phyloP scores from a whole-genome alignment of 2,113 vertebrate genomes.

The Bos javanicus region DNA sequence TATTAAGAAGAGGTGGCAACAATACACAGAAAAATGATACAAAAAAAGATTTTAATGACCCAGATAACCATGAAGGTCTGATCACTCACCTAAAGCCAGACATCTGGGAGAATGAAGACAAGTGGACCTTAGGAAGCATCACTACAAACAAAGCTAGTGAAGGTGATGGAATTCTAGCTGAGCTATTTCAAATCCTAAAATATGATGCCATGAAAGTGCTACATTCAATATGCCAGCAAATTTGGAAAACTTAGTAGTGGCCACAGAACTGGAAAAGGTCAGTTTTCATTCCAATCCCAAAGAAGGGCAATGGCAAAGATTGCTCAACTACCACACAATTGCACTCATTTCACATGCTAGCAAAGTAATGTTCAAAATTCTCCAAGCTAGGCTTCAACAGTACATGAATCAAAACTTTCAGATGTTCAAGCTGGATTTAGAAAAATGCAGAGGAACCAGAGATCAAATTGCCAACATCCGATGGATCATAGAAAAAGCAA shows the following conservation, averaged over 20 bases:
- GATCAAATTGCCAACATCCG: neutral
- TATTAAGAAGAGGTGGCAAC: neutral
- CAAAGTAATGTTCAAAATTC: neutral
- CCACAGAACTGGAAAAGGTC: neutral
- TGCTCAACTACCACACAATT: neutral
- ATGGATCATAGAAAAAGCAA: neutral
- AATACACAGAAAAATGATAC: neutral
- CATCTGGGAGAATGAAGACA: neutral
- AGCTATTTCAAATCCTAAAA: neutral
- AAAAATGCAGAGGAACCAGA: neutral
- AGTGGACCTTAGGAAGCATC: neutral
- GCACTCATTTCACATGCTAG: neutral
- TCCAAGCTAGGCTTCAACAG: neutral
- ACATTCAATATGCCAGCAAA: neutral
- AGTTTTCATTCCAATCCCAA: neutral
- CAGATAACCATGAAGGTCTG: neutral
- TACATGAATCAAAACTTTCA: neutral
- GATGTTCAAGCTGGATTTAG: neutral
- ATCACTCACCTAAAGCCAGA: neutral
- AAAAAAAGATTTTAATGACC: neutral
- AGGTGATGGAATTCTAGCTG: neutral
- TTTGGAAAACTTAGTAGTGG: neutral
- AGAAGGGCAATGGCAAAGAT: neutral
- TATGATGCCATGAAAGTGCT: neutral
- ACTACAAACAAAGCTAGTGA: neutral